Evolutionary conservation across 2,797 vertebrate species (phyloP).

Genomic region (Morelia viridis): DNA sequence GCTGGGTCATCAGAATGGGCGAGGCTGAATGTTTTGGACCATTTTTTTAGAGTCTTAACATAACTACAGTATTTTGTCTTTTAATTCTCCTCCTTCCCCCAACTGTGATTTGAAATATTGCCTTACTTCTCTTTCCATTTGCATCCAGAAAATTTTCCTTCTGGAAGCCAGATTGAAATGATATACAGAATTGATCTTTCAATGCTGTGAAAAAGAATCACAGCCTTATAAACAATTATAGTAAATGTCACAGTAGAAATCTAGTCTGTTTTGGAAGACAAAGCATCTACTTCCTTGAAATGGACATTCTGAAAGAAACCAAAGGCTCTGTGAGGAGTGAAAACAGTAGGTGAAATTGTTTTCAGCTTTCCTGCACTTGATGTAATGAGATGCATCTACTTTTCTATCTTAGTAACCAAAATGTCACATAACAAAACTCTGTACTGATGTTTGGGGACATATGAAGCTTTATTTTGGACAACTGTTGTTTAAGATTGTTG

Average conservation of each 20-base stretch:
- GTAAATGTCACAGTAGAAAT: background rate
- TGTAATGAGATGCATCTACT: background rate
- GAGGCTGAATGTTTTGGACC: background rate
- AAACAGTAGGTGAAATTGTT: background rate
- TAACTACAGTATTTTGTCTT: background rate
- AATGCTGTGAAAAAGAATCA: background rate
- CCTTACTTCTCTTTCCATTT: background rate
- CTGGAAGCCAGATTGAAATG: background rate
- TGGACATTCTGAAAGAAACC: background rate
- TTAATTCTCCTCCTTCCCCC: background rate
- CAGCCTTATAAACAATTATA: background rate
- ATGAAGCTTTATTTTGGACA: background rate
- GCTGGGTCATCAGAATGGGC: background rate
- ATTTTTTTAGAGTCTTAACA: background rate
- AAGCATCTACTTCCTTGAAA: background rate
- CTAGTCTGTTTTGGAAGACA: background rate
- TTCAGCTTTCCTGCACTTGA: background rate
- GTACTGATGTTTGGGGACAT: background rate
- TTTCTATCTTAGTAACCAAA: background rate
- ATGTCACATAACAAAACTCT: background rate
- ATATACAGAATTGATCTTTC: background rate
- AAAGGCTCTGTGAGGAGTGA: background rate
- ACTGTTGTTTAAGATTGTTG: background rate
- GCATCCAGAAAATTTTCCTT: background rate
- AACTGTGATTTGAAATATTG: background rate